Evolutionary conservation across 2,113 vertebrate genomes (phyloP).

Genomic region (Clarias batrachus): DNA sequence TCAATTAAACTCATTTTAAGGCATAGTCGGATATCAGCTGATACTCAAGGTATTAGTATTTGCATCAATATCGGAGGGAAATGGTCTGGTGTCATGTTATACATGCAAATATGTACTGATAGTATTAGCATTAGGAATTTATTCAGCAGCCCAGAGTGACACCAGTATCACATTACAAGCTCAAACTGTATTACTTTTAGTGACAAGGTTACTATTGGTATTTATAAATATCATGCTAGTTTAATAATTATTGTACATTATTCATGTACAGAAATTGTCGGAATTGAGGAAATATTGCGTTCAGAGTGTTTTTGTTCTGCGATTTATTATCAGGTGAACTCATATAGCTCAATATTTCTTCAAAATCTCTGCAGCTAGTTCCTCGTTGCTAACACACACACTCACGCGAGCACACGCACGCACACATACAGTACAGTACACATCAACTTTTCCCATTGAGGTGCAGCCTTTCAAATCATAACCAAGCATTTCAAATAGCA

Average conservation of each 20-base stretch:
- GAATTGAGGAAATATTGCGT: background rate
- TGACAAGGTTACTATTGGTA: background rate
- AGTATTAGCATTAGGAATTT: background rate
- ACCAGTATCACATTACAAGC: background rate
- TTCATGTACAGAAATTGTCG: background rate
- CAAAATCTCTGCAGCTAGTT: slow-evolving; percentile 1
- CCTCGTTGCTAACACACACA: background rate
- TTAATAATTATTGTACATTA: background rate
- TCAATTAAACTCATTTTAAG: background rate
- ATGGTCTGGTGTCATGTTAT: background rate
- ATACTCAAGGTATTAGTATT: background rate
- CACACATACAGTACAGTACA: background rate
- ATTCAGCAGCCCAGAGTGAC: too few relatives aligned
- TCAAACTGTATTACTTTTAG: too few relatives aligned
- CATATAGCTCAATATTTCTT: background rate
- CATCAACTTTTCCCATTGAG: background rate
- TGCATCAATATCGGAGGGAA: background rate
- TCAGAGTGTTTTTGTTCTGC: background rate
- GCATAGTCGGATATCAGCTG: background rate
- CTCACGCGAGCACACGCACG: background rate
- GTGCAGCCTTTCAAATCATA: background rate
- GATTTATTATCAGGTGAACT: background rate
- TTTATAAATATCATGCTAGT: background rate
- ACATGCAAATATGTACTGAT: background rate
- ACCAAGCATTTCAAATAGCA: background rate